A percentile compares a stretch with the other conserved stretches of the same genome.
Conservation (phyloP, 1,140 invertebrate species). For the Streblospio benedicti region DNA sequence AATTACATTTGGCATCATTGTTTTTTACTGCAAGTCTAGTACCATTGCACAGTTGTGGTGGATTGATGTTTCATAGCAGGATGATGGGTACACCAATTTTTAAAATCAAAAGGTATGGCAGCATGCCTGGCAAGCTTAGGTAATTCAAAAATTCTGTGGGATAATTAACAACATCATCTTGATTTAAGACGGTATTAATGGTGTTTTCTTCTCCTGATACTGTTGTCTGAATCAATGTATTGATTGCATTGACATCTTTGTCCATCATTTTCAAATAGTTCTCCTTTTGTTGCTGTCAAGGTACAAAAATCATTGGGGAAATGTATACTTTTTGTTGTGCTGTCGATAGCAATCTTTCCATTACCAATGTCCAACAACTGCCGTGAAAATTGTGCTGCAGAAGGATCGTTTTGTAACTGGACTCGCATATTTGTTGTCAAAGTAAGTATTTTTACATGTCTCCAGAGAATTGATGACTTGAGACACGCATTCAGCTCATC, state of each 20-base stretch:
- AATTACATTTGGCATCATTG: conserved; percentile 28
- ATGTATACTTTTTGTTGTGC: conserved; percentile 15
- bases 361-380: conserved; percentile 14
- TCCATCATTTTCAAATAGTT: conserved; percentile 30
- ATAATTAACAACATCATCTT: conserved; percentile 20
- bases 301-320: too few species aligned
- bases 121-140: conserved; percentile 25
- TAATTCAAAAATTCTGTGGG: conserved; percentile 33
- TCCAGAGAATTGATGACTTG: conserved; percentile 42
- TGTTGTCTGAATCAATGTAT: background rate
- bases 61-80: conserved; percentile 46
- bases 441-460: conserved; percentile 16
- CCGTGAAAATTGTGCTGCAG: conserved; percentile 14
- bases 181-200: conserved; percentile 7
- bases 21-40: conserved; percentile 6
- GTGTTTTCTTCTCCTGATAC: background rate
- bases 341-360: conserved; percentile 16
- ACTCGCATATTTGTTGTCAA: conserved; percentile 24
- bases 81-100: conserved; percentile 39
- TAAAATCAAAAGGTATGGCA: conserved; percentile 23
- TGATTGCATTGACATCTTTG: conserved; percentile 6
- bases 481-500: conserved; percentile 48
- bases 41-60: conserved; percentile 25
- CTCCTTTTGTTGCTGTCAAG: conserved; percentile 22
- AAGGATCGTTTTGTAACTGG: conserved; percentile 6